Base-by-base conservation (phyloP, 2,113 vertebrate species). In the Ochotona curzoniae region DNA sequence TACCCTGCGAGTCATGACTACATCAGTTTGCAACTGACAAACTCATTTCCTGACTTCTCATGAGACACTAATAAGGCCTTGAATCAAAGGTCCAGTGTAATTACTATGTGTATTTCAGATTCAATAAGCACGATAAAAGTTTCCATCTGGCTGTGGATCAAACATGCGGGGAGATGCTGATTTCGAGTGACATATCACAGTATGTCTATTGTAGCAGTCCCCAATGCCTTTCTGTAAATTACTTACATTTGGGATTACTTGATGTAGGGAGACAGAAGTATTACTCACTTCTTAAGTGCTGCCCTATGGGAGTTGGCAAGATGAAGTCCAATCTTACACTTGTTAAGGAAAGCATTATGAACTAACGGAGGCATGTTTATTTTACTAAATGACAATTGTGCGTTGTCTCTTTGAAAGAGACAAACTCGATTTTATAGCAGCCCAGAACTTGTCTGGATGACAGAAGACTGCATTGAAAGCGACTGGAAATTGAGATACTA, bases 101-200 rank as follows among this genome's bases (percentile, higher is more conserved):
- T 98, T 98, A 98, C 96, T 97, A 98, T 97, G 98, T 98, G 97
- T 97, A 98, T 98, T 98, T 98, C 98, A 98, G 98, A 98, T 98
- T 98, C 98, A 98, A 98, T 98, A 98, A 98, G 98, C 96, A 97
- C 97, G 98, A 98, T 98, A 98, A 98, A 98, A 98, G 97, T 96
- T 96, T 98, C 98, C 98, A 98, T 98, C 98, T 98, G 98, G 97
- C 96, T 97, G 96, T 97, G 98, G 98, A 98, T 98, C 97, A 98
- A 98, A 98, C 49, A 78, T 98, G 96, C 97, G 97, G 97, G 97
- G 94, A 97, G 97, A 98, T 95, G 94, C 96, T 98, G 97, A 98
- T 98, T 98, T 98, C 90, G 96, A 98, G 93, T 97, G 98, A 98
- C 97, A 98, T 96, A 98, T 92, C 98, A 98, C 97, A 98, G 97